Conservation (phyloP, 2,113 vertebrate genomes). For the Craseonycteris thonglongyai region DNA sequence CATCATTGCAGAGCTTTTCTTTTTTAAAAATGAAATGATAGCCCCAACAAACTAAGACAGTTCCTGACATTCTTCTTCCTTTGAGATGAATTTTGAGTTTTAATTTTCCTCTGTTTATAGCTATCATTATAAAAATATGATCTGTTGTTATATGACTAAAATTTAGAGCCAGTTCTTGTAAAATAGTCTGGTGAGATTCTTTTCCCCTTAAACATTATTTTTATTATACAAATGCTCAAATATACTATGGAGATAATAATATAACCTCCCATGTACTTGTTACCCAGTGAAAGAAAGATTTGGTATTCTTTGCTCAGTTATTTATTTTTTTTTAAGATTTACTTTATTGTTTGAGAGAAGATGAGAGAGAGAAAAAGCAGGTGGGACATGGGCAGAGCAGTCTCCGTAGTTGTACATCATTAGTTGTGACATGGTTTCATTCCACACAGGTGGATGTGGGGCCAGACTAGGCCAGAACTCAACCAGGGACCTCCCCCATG, state of each 20-base stretch:
- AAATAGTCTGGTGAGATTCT: background rate
- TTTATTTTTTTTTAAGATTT: background rate
- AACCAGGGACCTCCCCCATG: too few species aligned
- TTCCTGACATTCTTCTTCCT: background rate
- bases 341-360: too few species aligned
- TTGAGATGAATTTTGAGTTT: conserved; percentile 20
- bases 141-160: background rate
- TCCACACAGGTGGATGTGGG: too few species aligned
- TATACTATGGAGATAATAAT: background rate
- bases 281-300: background rate
- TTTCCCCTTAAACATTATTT: background rate
- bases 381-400: too few species aligned
- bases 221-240: background rate
- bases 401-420: too few species aligned
- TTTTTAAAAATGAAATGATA: conserved; percentile 30
- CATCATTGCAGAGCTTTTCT: conserved; percentile 29
- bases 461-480: too few species aligned
- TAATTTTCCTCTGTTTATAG: background rate
- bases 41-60: background rate
- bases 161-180: conserved; percentile 17
- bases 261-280: background rate
- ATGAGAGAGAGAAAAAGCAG: too few species aligned
- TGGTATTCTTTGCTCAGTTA: background rate
- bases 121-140: background rate
- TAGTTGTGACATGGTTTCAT: too few species aligned